Base-by-base conservation (phyloP, 2,797 vertebrate species). In the Channallabes apus region DNA sequence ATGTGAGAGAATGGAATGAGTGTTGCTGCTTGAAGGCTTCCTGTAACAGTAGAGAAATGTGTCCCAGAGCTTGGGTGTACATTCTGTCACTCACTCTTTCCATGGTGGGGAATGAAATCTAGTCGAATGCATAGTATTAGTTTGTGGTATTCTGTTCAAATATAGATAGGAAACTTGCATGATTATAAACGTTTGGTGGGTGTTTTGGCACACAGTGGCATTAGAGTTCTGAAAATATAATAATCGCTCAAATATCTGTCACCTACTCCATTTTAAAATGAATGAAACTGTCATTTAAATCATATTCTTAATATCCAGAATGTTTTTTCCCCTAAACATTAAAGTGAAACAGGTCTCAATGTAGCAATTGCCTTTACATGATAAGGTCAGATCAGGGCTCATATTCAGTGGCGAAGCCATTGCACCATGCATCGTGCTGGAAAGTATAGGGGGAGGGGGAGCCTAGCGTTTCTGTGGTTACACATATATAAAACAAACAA, bases 31-130 rank as follows among this genome's bases (percentile, higher is more conserved):
- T 86, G 86, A 89, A 82, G 78, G 92, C 93, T 93, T 96, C 93
- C 94, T 95, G 94, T 93, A 67, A 88, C 77, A 73, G 76, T 80
- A 71, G n/a, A 27, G 80, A 86, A 87, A 88, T 86, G 87, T 89
- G 88, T 75, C 88, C 86, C 85, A 51, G 12, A 77, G 81, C 67
- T 38, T 46, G 58, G 65, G 35, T 72, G 27, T 54, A 84, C 62
- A 81, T 86, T 65, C 84, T 90, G 64, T 85, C 83, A 84, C 87
- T 95, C 93, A 94, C 87, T 90, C 88, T 94, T 96, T 95, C 93
- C 94, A 88, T 91, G 80, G 79, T 59, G 79, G 89, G 82, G 83
- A 88, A 51, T 72, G 29, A 68, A 56, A 68, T 61, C 58, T 41
- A 58, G 76, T 81, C 56, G 81, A 88, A 86, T n/a, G 65, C 20